Percentiles rank a stretch among this genome's conserved stretches.
These are phyloP conservation scores for Cephalotes varians DNA, from an alignment of 2,888 invertebrate genomes.

Conservation along the genomic window DNA sequence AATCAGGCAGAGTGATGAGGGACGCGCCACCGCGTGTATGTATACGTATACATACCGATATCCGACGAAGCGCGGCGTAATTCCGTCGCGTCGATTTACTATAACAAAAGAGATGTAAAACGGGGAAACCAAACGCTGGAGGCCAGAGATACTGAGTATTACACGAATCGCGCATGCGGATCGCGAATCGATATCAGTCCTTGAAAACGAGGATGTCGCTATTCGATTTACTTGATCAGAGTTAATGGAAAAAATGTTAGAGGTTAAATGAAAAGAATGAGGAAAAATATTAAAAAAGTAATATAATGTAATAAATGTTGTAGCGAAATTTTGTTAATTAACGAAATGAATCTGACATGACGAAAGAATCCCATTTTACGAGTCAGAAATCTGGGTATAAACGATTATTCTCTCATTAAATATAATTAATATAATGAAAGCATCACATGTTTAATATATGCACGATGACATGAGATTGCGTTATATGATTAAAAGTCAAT, in stretches of 20 bases:
- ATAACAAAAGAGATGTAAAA: constrained; percentile 52
- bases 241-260: not conserved
- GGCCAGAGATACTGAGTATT: constrained; percentile 14
- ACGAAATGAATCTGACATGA: not conserved
- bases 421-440: not conserved
- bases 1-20: constrained; percentile 78
- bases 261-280: not conserved
- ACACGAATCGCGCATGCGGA: constrained; percentile 12
- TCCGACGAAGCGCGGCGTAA: constrained; percentile 61
- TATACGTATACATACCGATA: constrained; percentile 62
- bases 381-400: not conserved
- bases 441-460: not conserved
- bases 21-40: constrained; percentile 60
- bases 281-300: too few relatives aligned
- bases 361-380: not conserved
- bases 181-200: constrained; percentile 2
- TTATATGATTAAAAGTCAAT: constrained; percentile 9
- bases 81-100: constrained; percentile 66
- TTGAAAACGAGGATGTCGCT: constrained; percentile 8
- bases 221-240: constrained; percentile 19
- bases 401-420: not conserved
- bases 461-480: not conserved
- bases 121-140: constrained; percentile 14
- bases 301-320: not conserved
- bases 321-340: not conserved